phyloP scores from a whole-genome alignment of 2,113 vertebrate species.

The human (Homo sapiens) region GRCh38 chr3:114982001-114982500 shows the following conservation, averaged over 20 bases:
- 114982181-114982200: conserved; percentile 7
- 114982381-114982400: conserved; percentile 39
- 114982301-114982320: neutral
- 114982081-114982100: conserved; percentile 4
- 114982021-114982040: neutral
- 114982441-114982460: neutral
- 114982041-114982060: conserved; percentile 6
- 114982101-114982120: neutral
- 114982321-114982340: conserved; percentile 54
- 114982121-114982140: conserved; percentile 44
- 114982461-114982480: conserved; percentile 38
- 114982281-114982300: conserved; percentile 24
- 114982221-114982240: neutral
- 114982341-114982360: neutral
- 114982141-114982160: conserved; percentile 22
- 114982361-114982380: neutral
- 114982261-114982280: neutral
- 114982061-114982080: conserved; percentile 39
- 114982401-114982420: conserved; percentile 35
- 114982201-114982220: neutral
- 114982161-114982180: conserved; percentile 31
- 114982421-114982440: neutral
- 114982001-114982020: neutral
- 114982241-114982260: neutral
- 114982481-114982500: neutral